phyloP scores from a whole-genome alignment of 1,140 invertebrate genomes.

The Glossosoma conforme region DNA sequence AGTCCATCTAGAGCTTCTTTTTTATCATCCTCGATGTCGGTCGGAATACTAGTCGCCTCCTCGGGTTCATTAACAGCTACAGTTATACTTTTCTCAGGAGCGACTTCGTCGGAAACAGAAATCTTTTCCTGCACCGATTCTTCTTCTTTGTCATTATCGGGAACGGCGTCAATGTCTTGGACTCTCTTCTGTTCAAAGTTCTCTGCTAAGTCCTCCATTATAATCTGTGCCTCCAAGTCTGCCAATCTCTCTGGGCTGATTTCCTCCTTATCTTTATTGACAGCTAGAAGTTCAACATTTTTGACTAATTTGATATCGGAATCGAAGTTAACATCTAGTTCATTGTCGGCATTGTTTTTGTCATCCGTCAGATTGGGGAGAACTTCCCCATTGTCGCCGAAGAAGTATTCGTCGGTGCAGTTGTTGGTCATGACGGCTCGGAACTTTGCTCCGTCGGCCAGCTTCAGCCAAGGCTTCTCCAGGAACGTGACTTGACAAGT shows the following conservation, averaged over 20 bases:
- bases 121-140: no score
- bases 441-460: conserved; percentile 43
- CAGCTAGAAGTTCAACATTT: conserved; percentile 35
- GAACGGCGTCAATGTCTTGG: no score
- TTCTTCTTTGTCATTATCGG: no score
- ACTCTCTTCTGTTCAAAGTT: no score
- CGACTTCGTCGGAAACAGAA: no score
- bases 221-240: conserved; percentile 45
- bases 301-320: conserved; percentile 32
- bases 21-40: conserved; percentile 21
- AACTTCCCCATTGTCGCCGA: conserved; percentile 42
- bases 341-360: conserved; percentile 30
- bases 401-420: conserved; percentile 45
- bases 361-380: conserved; percentile 28
- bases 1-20: conserved; percentile 24
- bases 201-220: conserved; percentile 31
- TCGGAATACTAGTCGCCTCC: no score
- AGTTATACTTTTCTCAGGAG: no score
- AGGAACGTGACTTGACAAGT: conserved; percentile 42
- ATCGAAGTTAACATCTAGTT: conserved; percentile 24
- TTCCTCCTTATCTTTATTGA: conserved; percentile 30
- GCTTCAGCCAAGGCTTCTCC: conserved; percentile 46
- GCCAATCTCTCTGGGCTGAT: conserved; percentile 39
- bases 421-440: conserved; percentile 45
- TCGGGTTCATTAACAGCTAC: no score